phyloP scores from a whole-genome alignment of 2,113 vertebrate species.

The Setophaga petechia region DNA sequence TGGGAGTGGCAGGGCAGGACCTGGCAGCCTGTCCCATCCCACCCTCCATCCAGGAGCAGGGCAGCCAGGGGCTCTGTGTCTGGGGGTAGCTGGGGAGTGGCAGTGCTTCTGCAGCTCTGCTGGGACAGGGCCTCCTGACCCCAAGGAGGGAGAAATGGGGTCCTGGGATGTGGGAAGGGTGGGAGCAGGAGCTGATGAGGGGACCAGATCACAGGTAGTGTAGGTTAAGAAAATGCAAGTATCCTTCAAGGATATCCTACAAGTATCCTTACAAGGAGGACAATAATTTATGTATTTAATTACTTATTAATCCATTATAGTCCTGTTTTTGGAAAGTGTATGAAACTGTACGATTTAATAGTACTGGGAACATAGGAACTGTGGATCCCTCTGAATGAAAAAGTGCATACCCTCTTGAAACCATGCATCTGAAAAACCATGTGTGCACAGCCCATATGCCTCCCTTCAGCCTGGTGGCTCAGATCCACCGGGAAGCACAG shows the following conservation, averaged over 20 bases:
- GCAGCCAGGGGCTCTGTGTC: accelerated
- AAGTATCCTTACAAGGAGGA: not conserved
- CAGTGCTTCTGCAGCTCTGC: not conserved
- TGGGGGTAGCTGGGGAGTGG: accelerated
- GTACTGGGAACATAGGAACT: too few relatives aligned
- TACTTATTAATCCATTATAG: not conserved
- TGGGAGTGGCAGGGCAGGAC: not conserved
- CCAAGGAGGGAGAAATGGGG: not conserved
- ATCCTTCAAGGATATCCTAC: not conserved
- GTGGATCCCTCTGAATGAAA: not conserved
- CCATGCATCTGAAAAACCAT: not conserved
- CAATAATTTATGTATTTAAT: not conserved
- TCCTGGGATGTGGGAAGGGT: not conserved
- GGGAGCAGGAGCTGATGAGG: accelerated
- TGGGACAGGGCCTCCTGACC: not conserved
- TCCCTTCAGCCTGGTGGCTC: not conserved
- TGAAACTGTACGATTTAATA: not conserved
- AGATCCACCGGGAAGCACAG: not conserved
- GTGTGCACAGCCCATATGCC: accelerated
- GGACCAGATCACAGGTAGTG: not conserved
- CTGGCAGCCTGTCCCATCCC: not conserved
- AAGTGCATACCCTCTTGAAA: not conserved
- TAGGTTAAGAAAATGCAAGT: not conserved
- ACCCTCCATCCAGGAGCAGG: not conserved
- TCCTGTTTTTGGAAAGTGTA: not conserved